phyloP scores from a whole-genome alignment of 2,888 invertebrate genomes.

The Odontothrips loti region DNA sequence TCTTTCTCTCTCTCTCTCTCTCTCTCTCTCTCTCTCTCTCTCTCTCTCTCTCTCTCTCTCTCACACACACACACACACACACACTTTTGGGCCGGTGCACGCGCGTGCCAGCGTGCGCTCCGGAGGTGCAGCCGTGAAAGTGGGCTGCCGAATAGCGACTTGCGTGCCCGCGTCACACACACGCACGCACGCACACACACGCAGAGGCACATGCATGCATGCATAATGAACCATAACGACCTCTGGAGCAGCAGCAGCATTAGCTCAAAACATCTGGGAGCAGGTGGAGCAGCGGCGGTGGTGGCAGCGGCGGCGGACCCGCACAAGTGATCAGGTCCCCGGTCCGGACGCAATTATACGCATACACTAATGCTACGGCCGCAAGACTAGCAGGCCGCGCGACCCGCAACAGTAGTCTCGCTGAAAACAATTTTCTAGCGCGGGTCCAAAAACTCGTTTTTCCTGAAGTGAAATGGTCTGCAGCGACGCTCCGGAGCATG shows the following conservation, averaged over 20 bases:
- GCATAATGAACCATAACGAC: slow-evolving; percentile 6
- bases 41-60: no score
- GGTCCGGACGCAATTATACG: slow-evolving; percentile 1
- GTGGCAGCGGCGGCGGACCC: no score
- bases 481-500: no score
- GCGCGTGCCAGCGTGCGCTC: background rate
- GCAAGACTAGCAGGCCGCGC: no score
- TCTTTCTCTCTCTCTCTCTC: no score
- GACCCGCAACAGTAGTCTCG: no score
- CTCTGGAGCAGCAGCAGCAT: background rate
- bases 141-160: background rate
- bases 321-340: background rate
- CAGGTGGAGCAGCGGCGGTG: no score
- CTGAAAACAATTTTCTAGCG: background rate
- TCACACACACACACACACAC: background rate
- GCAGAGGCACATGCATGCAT: background rate
- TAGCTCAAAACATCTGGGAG: no score
- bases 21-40: no score
- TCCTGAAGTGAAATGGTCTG: background rate
- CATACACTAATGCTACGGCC: background rate
- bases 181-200: no score
- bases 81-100: background rate
- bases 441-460: background rate
- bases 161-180: no score
- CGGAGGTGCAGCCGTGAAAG: background rate